Evolutionary conservation across 1,140 invertebrate species (phyloP).

Genomic region (Heliconius hermathena): DNA sequence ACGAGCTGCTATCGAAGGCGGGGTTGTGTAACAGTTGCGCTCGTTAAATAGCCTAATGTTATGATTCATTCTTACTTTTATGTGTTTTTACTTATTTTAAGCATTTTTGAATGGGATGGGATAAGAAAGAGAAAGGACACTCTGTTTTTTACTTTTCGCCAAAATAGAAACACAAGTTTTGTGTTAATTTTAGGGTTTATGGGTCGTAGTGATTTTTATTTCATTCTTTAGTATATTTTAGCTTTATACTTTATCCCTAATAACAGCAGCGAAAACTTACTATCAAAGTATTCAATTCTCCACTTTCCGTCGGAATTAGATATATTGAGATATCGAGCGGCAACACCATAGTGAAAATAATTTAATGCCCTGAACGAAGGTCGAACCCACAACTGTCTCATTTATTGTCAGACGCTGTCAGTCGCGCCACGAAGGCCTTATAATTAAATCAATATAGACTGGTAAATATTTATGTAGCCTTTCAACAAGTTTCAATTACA

Average conservation of each 20-base stretch:
- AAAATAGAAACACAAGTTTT: not conserved
- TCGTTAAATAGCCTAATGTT: slow-evolving; percentile 1
- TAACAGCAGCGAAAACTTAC: no score
- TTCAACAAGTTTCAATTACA: slow-evolving; percentile 8
- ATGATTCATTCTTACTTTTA: not conserved
- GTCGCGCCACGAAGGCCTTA: not conserved
- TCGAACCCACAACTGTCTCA: not conserved
- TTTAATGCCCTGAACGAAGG: not conserved
- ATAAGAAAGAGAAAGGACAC: no score
- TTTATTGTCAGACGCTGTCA: not conserved
- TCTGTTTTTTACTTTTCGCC: no score
- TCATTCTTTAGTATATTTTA: no score
- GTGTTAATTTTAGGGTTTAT: no score
- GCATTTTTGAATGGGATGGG: no score
- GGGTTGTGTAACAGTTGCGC: slow-evolving; percentile 25
- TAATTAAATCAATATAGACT: not conserved
- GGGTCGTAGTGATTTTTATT: no score
- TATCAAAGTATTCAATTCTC: no score
- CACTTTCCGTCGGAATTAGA: no score
- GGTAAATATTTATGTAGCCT: not conserved
- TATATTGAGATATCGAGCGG: no score
- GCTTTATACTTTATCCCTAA: fast-evolving
- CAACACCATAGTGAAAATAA: not conserved
- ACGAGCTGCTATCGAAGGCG: slow-evolving; percentile 47
- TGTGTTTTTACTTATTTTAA: no score